Evolutionary conservation across 2,113 vertebrate species (phyloP), one percentile per base, ranked within the genome.

Genomic region (Athene noctua): DNA sequence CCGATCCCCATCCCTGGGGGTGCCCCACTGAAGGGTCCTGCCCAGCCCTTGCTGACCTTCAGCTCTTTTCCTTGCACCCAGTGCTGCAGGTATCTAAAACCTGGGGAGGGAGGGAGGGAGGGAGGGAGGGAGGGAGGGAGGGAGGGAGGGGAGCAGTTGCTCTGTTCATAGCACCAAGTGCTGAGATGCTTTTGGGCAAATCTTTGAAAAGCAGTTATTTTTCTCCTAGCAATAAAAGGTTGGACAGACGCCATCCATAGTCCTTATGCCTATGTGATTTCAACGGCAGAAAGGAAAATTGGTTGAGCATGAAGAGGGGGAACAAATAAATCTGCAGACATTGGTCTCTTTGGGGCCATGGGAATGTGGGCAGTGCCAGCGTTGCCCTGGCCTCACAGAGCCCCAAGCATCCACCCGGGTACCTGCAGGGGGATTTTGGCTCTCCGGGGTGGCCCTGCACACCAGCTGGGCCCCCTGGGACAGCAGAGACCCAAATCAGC

Each of bases 381-480:
- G 1, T 5, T 7, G 18, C 20, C 32, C 47, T 44, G 68, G 57
- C 6, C 27, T 38, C 49, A 7, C 2, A 0, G 57, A 23, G 17
- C 18, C 19, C 59, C 18, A 7, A 2, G 26, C n/a, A 34, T n/a
- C 72, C 44, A 13, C 19, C 20, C 11, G 1, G 27, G 15, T 40
- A 49, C n/a, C 66, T 23, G 8, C 16, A 3, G 36, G 4, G 18
- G 63, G 57, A 40, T 46, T 80, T 63, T 0, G 3, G 42, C 66
- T 80, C 58, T 49, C 86, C 8, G 0, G 61, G 11, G 5, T 21
- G 5, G 15, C 82, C 82, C 78, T 46, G 72, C 30, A 2, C 29
- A 34, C 86, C 21, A 1, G 18, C 52, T 0, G 0, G 61, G 13
- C 27, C 84, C 8, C 30, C 6, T 2, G 15, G 40, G 14, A 5